Evolutionary conservation across 2,113 vertebrate genomes (phyloP), one percentile per base, ranked within the genome.

Genomic region (Pimephales promelas): DNA sequence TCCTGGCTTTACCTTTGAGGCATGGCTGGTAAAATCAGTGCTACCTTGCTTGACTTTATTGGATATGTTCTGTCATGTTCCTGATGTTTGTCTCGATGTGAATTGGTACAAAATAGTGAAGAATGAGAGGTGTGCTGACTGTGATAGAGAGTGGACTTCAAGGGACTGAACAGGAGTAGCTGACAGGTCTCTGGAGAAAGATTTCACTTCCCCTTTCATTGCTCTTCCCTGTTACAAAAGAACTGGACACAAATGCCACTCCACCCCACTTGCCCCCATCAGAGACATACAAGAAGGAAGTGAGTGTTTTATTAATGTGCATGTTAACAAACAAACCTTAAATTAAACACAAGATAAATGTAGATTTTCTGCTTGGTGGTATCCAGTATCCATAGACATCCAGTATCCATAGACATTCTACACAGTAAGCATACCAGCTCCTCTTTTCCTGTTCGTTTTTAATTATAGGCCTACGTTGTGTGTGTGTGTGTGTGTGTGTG

Each of bases 111-210:
- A 78, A 45, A 62, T 45, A 43, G n/a, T 3, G 54, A 57, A 22
- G 54, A 49, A 84, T 81, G 78, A 84, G 28, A 70, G 56, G 82
- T 54, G 36, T 64, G 36, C n/a, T 84, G 54, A 22, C 22, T 43
- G 54, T 45, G 10, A 11, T 76, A 49, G 31, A 36, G 64, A 45
- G 2, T 72, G 28, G 61, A 57, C 76, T 82, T 81, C 78, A 47
- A 43, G 83, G 73, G 86, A 59, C 61, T 64, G 79, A 78, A 56
- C 31, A 78, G 72, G 64, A 71, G 83, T 24, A 77, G 24, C 31
- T 78, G 76, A 62, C 76, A 62, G 56, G 76, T 84, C 86, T 84
- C 82, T 64, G 34, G 71, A 77, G 86, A 54, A 14, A 64, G 52
- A 61, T 61, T 56, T 52, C 43, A 47, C 40, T 64, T 73, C 80